Evolutionary conservation across 2,888 invertebrate species (phyloP), one percentile per base, ranked within the genome.

Genomic region (Clepsis dumicolana): DNA sequence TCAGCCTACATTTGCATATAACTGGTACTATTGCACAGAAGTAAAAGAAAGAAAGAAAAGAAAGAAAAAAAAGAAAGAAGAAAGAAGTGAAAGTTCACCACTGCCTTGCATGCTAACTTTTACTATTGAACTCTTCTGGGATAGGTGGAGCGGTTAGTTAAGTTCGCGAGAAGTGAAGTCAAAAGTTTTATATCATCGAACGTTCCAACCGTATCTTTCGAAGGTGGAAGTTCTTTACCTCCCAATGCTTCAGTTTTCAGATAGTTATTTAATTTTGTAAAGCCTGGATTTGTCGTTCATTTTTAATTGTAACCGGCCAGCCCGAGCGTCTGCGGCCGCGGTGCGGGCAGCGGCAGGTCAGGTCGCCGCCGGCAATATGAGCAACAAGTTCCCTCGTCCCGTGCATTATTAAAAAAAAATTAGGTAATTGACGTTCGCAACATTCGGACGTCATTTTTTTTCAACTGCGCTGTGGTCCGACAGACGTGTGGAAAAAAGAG

Each of bases 361-460:
- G n/a, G n/a, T n/a, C n/a, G 59, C 38, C 38, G 56, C 63, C 10
- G 63, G 29, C 24, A 59, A 29, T 64, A 38, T 16, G 50, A 63
- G 50, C 63, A 57, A 59, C 68, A 68, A 64, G 63, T 64, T 16
- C 52, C 63, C 52, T 59, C 25, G 32, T 21, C 14, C 32, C 63
- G 48, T 25, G 29, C 24, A 44, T 59, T 63, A 63, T 63, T 32
- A 68, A 68, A 61, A 65, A 53, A 65, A 57, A 61, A 32, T 54
- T 24, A 38, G n/a, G n/a, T 44, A 61, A 62, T 48, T 56, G 21
- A 56, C 54, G 38, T 29, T 27, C 27, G 53, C 41, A 59, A 18
- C n/a, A 50, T 60, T 21, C 50, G 27, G 10, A 38, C 48, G 21
- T 50, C 14, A 24, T 61, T 54, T 44, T 32, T n/a, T 32, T 41